Conservation (phyloP, 53 echinoderm and acorn worm genomes). For the Apostichopus leukothele region DNA sequence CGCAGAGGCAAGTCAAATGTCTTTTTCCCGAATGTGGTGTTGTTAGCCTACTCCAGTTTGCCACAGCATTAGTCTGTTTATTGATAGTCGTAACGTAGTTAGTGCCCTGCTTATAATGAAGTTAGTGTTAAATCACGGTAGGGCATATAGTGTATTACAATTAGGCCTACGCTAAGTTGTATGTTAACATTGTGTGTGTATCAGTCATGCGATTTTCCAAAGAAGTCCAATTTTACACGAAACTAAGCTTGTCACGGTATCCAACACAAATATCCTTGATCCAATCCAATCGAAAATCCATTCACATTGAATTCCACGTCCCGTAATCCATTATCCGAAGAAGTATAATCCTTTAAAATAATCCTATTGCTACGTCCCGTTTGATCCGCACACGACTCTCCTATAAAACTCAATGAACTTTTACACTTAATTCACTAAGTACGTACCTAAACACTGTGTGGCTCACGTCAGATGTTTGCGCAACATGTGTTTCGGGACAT, state of each 20-base stretch:
- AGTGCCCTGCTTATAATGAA: too few relatives aligned
- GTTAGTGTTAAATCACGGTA: too few relatives aligned
- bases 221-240: background rate
- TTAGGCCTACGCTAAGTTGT: too few relatives aligned
- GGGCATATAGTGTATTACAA: too few relatives aligned
- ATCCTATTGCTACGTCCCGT: background rate
- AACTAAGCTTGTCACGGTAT: background rate
- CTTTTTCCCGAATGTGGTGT: background rate
- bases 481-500: too few relatives aligned
- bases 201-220: background rate
- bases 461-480: too few relatives aligned
- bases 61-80: background rate
- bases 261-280: conserved; percentile 24
- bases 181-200: background rate
- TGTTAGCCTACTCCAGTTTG: background rate
- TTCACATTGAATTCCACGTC: background rate
- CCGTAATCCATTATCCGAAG: conserved; percentile 27
- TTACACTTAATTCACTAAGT: too few relatives aligned
- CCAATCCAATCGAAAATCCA: conserved; percentile 31
- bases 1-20: too few relatives aligned
- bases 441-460: too few relatives aligned
- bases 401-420: too few relatives aligned
- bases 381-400: background rate
- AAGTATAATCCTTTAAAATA: conserved; percentile 11
- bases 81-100: too few relatives aligned